Conservation (phyloP, 2,888 invertebrate genomes). For the Parnassius glacialis region DNA sequence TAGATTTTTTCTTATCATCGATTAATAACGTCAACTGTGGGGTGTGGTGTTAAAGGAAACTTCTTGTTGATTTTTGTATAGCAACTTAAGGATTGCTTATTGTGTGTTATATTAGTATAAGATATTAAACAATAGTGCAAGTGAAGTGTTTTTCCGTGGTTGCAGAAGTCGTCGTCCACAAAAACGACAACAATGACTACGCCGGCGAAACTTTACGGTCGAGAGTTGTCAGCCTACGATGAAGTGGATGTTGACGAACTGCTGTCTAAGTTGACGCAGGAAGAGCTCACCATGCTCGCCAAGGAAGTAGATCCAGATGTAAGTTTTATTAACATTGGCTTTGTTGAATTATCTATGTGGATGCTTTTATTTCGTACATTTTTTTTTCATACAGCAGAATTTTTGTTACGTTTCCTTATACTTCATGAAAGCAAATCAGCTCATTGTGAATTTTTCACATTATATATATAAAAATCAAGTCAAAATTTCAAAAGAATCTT, state of each 20-base stretch:
- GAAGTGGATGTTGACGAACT: slow-evolving; percentile 98
- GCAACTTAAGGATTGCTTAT: neutral
- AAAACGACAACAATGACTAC: slow-evolving; percentile 95
- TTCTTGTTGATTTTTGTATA: slow-evolving; percentile 26
- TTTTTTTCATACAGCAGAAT: too few species aligned
- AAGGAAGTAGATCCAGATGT: slow-evolving; percentile 99
- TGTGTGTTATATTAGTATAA: slow-evolving; percentile 5
- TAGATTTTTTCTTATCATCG: slow-evolving; percentile 27
- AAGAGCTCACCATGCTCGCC: slow-evolving; percentile 97
- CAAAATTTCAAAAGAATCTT: too few species aligned
- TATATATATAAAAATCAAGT: too few species aligned
- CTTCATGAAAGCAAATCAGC: too few species aligned
- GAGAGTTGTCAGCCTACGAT: slow-evolving; percentile 94
- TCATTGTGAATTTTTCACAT: too few species aligned
- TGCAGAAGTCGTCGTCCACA: slow-evolving; percentile 93
- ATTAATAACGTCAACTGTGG: slow-evolving; percentile 30
- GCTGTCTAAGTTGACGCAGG: slow-evolving; percentile 94
- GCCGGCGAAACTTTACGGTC: slow-evolving; percentile 93
- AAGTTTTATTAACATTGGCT: slow-evolving; percentile 61
- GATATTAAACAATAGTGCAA: slow-evolving; percentile 27
- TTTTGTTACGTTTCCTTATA: too few species aligned
- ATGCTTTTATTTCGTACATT: too few species aligned
- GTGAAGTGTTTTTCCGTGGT: slow-evolving; percentile 44
- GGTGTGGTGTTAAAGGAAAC: slow-evolving; percentile 46
- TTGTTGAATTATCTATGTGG: neutral